Conservation (phyloP, 2,113 vertebrate species). For the Prolemur simus region DNA sequence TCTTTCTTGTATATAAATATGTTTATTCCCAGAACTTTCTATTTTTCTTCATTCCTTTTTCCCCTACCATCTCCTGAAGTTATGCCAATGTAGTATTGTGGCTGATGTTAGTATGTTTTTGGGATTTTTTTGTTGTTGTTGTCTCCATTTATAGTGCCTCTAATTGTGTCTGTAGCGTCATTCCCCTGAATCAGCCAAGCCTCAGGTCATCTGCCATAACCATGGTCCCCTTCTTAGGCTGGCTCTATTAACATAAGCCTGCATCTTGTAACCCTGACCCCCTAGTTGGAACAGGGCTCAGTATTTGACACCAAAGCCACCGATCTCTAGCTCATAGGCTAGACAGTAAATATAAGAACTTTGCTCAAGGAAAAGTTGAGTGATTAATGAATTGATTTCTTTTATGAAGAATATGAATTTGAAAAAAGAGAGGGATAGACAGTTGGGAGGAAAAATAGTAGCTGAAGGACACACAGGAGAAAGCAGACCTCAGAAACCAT, state of each 20-base stretch:
- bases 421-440: neutral
- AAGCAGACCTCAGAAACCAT: neutral
- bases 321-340: neutral
- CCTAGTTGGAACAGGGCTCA: neutral
- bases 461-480: neutral
- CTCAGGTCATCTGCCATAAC: neutral
- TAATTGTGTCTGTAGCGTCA: neutral
- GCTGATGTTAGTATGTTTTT: neutral
- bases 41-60: neutral
- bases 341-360: neutral
- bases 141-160: neutral
- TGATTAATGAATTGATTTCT: neutral
- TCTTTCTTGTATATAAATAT: neutral
- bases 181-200: neutral
- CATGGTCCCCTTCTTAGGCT: neutral
- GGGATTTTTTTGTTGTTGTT: neutral
- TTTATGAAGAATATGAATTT: neutral
- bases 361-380: conserved; percentile 13
- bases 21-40: neutral
- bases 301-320: neutral
- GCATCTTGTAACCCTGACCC: neutral
- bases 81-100: neutral
- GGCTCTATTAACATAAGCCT: neutral
- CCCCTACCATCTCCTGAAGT: neutral
- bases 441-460: neutral